Evolutionary conservation across 2,113 vertebrate genomes (phyloP).

Genomic region (Salvator merianae): DNA sequence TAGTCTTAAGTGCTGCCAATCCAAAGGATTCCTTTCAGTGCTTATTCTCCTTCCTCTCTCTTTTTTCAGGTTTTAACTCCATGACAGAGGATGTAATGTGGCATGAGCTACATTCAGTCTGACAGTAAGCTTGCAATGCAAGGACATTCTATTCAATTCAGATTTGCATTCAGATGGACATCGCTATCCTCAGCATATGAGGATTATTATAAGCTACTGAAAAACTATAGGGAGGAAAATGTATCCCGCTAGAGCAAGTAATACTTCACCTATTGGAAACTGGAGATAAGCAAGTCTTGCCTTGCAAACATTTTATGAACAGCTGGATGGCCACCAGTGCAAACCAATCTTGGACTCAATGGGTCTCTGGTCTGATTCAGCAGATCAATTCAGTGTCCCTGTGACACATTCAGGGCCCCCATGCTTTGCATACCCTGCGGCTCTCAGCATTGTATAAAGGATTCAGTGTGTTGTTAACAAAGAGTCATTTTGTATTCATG

Average conservation of each 20-base stretch:
- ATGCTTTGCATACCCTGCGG: constrained; percentile 46
- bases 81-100: too few relatives aligned
- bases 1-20: too few relatives aligned
- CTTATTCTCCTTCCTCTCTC: too few relatives aligned
- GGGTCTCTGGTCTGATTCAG: not conserved
- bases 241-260: not conserved
- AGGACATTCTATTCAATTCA: too few relatives aligned
- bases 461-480: constrained; percentile 61
- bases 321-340: not conserved
- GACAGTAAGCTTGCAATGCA: too few relatives aligned
- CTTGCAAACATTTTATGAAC: not conserved
- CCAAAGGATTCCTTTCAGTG: too few relatives aligned
- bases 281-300: not conserved
- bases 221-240: too few relatives aligned
- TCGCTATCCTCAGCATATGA: too few relatives aligned
- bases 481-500: constrained; percentile 65
- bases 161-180: too few relatives aligned
- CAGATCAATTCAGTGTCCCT: not conserved
- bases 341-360: not conserved
- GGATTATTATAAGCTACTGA: too few relatives aligned
- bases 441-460: constrained; percentile 48
- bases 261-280: not conserved
- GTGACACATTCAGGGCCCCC: constrained; percentile 29
- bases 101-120: too few relatives aligned
- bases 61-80: too few relatives aligned